These are phyloP conservation scores for Caiman crocodilus DNA, from an alignment of 2,797 vertebrate genomes.

Conservation along the genomic window DNA sequence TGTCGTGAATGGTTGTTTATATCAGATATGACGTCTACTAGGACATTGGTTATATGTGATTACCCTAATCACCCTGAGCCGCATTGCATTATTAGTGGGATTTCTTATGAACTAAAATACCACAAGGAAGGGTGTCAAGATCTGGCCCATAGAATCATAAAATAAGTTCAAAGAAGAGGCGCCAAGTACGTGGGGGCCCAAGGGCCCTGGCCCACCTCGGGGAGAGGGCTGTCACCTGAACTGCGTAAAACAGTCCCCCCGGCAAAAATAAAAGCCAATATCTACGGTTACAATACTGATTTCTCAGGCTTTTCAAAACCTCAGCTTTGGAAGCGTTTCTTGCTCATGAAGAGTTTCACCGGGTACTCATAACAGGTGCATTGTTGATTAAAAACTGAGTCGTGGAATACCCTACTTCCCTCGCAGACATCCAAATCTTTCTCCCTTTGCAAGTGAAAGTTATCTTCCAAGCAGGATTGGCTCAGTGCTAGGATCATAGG, in stretches of 20 bases:
- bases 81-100: rapidly evolving
- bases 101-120: neutral
- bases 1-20: neutral
- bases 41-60: slow-evolving; percentile 18
- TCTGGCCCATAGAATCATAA: slow-evolving; percentile 1
- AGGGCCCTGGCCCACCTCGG: too few relatives aligned
- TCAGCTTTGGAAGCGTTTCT: neutral
- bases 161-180: neutral
- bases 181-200: neutral
- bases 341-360: rapidly evolving
- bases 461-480: neutral
- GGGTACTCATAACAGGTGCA: neutral
- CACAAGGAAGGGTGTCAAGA: neutral
- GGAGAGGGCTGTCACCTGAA: too few relatives aligned
- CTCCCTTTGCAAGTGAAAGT: rapidly evolving
- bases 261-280: too few relatives aligned
- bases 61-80: neutral
- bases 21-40: slow-evolving; percentile 28
- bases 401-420: too few relatives aligned
- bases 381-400: neutral
- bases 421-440: neutral
- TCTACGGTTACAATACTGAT: neutral
- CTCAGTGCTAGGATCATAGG: too few relatives aligned
- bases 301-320: neutral
- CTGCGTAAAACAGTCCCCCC: too few relatives aligned